phyloP scores from a whole-genome alignment of 2,797 vertebrate species.

The Chloroceryle amazona region DNA sequence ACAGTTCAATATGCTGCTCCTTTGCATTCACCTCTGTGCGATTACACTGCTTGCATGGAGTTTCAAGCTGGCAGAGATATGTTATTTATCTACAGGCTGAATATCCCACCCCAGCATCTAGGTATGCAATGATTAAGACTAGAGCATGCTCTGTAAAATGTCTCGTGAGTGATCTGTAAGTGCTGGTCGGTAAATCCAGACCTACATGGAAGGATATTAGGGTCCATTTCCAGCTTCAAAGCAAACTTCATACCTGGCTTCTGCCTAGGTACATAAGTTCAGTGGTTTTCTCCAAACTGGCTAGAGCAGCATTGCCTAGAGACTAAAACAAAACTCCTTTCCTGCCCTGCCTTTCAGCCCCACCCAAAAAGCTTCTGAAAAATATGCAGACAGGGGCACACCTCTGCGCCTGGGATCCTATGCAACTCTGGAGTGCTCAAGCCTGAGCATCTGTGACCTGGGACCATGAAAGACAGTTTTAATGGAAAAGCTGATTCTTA shows the following conservation, averaged over 20 bases:
- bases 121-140: not conserved
- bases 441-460: not conserved
- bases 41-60: not conserved
- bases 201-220: not conserved
- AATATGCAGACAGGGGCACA: fast-evolving
- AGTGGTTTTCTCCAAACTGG: not conserved
- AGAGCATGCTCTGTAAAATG: fast-evolving
- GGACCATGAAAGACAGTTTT: not conserved
- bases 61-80: not conserved
- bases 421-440: fast-evolving
- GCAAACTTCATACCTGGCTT: not conserved
- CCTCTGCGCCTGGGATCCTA: not conserved
- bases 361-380: not conserved
- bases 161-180: fast-evolving
- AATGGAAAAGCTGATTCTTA: not conserved
- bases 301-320: not conserved
- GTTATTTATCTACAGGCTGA: not conserved
- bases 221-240: not conserved
- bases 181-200: not conserved
- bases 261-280: not conserved
- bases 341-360: not conserved
- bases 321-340: not conserved
- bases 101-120: not conserved
- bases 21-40: not conserved
- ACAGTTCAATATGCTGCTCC: fast-evolving